Evolutionary conservation across 2,113 vertebrate genomes (phyloP).

Genomic region (Riparia riparia): DNA sequence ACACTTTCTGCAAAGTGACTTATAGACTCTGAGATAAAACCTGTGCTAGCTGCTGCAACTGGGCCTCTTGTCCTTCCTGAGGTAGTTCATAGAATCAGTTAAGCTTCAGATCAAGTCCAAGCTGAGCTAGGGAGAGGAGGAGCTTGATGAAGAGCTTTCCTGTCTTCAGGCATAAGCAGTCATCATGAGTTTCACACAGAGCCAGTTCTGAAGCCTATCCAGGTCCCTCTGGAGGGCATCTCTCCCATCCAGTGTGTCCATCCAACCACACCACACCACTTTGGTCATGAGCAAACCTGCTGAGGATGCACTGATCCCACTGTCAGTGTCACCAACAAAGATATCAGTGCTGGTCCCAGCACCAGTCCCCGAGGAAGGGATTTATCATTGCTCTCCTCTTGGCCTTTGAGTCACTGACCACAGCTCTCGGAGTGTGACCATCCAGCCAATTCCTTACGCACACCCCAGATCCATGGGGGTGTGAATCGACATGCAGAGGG

Average conservation of each 20-base stretch:
- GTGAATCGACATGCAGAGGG: rapidly evolving
- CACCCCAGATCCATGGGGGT: too few species aligned
- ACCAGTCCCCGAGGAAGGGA: not conserved
- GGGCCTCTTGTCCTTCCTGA: not conserved
- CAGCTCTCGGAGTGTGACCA: too few species aligned
- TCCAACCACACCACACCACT: not conserved
- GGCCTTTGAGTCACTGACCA: not conserved
- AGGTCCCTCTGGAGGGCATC: not conserved
- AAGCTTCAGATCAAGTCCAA: rapidly evolving
- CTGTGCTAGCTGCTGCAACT: not conserved
- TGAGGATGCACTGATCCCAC: not conserved
- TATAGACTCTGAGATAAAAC: not conserved
- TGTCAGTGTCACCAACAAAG: not conserved
- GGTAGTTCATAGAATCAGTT: not conserved
- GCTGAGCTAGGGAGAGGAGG: not conserved
- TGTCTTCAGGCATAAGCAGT: not conserved
- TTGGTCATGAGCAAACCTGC: not conserved
- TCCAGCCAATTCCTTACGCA: not conserved
- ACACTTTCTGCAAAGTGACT: not conserved
- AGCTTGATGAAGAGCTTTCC: not conserved
- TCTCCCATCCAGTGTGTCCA: not conserved
- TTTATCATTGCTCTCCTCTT: not conserved
- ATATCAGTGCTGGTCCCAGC: too few species aligned
- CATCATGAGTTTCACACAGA: not conserved
- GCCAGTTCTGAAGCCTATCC: not conserved